Percentiles rank a stretch among this genome's conserved stretches.
Evolutionary conservation across 2,113 vertebrate genomes (phyloP).

Genomic region (Percina caprodes): DNA sequence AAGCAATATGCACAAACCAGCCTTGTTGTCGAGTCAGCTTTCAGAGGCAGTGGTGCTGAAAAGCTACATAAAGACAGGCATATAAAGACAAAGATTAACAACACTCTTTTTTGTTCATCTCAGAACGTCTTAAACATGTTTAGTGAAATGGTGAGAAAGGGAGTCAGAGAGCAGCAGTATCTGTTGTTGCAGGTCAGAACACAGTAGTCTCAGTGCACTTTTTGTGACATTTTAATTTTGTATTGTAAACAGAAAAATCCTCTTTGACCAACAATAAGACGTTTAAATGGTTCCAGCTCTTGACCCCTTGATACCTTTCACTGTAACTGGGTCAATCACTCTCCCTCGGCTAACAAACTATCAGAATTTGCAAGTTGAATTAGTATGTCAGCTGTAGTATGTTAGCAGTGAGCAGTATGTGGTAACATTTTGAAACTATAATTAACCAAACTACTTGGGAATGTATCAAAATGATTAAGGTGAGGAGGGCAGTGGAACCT

Average conservation of each 20-base stretch:
- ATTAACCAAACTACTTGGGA: background rate
- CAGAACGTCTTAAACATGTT: background rate
- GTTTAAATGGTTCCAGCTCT: slow-evolving; percentile 34
- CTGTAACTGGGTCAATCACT: slow-evolving; percentile 20
- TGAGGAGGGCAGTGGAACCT: background rate
- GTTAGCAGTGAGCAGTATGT: background rate
- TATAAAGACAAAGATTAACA: slow-evolving; percentile 23
- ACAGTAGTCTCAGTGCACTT: background rate
- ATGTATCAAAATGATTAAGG: background rate
- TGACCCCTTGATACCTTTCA: slow-evolving; percentile 16
- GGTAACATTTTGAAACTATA: background rate
- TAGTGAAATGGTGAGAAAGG: background rate
- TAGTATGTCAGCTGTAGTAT: background rate
- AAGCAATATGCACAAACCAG: slow-evolving; percentile 25
- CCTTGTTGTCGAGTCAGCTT: slow-evolving; percentile 64
- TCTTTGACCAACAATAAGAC: slow-evolving; percentile 31
- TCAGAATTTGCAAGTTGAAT: background rate
- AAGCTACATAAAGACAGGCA: slow-evolving; percentile 18
- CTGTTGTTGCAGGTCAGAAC: slow-evolving; percentile 6
- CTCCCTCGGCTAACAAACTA: slow-evolving; percentile 8
- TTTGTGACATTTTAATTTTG: slow-evolving; percentile 42
- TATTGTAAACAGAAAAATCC: slow-evolving; percentile 53
- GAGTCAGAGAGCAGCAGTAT: background rate
- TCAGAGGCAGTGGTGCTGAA: slow-evolving; percentile 46
- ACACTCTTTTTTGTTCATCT: slow-evolving; percentile 4